These are phyloP conservation scores for Pseudotriccus pelzelni DNA, from an alignment of 2,797 vertebrate species.

Conservation along the genomic window DNA sequence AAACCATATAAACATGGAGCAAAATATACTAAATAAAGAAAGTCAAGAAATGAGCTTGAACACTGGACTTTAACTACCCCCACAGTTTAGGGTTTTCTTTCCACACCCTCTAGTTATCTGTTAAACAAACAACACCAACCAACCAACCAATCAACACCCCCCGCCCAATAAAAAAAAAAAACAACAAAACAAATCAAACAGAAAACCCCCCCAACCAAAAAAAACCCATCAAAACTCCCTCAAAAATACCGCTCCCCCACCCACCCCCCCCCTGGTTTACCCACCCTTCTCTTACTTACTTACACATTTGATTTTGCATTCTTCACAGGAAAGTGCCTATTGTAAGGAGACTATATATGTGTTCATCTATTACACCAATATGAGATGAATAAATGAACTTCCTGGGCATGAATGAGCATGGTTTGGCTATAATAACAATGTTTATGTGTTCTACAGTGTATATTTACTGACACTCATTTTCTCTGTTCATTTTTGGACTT, in stretches of 20 bases:
- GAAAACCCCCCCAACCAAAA: neutral
- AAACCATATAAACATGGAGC: neutral
- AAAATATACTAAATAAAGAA: neutral
- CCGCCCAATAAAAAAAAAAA: neutral
- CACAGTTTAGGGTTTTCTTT: neutral
- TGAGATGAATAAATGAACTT: neutral
- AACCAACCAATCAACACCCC: neutral
- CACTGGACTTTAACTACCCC: neutral
- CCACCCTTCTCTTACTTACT: neutral
- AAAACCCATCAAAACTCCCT: neutral
- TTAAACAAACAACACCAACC: neutral
- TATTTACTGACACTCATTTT: neutral
- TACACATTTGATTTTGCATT: neutral
- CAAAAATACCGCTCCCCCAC: too few relatives aligned
- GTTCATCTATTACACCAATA: neutral
- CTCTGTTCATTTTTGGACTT: neutral
- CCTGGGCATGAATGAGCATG: neutral
- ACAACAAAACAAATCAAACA: neutral
- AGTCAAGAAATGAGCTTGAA: neutral
- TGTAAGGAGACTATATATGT: neutral
- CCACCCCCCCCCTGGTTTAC: fast-evolving
- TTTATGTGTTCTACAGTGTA: neutral
- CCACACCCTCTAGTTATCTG: neutral
- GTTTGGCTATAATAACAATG: neutral
- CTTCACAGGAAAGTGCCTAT: neutral